Percentiles rank a stretch among this genome's conserved stretches.
Evolutionary conservation across 2,113 vertebrate species (phyloP).

Genomic region (Callorhinus ursinus): DNA sequence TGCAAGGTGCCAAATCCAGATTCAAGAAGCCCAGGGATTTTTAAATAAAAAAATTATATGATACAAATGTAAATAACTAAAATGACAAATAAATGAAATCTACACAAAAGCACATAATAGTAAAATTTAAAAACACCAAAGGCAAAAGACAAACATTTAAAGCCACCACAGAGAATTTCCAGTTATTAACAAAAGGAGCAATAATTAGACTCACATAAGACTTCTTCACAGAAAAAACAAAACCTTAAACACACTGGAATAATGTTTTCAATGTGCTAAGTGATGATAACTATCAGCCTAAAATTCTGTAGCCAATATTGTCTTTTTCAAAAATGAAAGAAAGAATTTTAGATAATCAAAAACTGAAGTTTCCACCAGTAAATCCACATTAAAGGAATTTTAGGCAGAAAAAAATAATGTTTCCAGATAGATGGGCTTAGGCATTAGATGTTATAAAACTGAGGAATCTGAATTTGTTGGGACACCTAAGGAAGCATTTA

Average conservation of each 20-base stretch:
- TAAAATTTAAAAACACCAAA: not conserved
- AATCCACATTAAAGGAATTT: not conserved
- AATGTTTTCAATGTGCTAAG: not conserved
- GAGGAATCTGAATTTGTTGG: not conserved
- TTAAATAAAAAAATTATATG: not conserved
- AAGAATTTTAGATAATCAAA: not conserved
- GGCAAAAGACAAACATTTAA: not conserved
- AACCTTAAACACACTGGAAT: not conserved
- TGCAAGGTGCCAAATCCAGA: not conserved
- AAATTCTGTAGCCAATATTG: not conserved
- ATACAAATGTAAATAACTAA: not conserved
- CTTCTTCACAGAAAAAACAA: not conserved
- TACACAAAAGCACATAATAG: not conserved
- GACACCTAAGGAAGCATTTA: not conserved
- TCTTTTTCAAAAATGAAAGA: not conserved
- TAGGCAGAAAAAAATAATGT: not conserved
- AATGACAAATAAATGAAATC: not conserved
- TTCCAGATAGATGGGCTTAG: not conserved
- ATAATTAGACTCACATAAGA: not conserved
- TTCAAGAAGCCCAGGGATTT: not conserved
- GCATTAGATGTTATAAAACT: not conserved
- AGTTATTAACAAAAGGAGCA: not conserved
- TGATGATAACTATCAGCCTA: not conserved
- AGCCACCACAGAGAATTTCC: not conserved
- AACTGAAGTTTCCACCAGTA: not conserved